phyloP scores from a whole-genome alignment of 2,797 vertebrate genomes.

The Notolabrus celidotus region DNA sequence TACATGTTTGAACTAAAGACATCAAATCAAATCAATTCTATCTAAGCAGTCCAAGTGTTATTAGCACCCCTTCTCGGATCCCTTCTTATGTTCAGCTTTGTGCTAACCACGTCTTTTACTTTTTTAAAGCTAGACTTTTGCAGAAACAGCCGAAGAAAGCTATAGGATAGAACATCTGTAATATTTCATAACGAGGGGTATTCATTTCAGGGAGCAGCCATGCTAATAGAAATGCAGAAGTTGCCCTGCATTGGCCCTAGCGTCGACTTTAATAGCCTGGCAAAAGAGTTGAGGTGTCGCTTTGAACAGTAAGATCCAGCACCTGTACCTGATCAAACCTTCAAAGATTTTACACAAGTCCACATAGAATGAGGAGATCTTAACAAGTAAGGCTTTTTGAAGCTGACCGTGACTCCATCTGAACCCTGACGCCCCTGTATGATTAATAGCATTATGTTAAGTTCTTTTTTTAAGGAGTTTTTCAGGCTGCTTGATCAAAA shows the following conservation, averaged over 20 bases:
- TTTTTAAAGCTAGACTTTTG: conserved; percentile 70
- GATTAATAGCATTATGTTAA: conserved; percentile 81
- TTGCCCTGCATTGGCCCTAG: conserved; percentile 65
- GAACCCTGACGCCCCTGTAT: conserved; percentile 78
- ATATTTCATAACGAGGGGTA: conserved; percentile 83
- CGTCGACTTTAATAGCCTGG: conserved; percentile 77
- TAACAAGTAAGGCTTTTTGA: conserved; percentile 85
- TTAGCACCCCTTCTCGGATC: conserved; percentile 24
- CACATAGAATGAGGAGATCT: conserved; percentile 76
- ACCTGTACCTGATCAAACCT: conserved; percentile 86
- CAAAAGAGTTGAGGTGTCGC: conserved; percentile 77
- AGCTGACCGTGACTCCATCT: conserved; percentile 79
- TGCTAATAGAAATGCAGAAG: conserved; percentile 80
- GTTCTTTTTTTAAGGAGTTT: conserved; percentile 62
- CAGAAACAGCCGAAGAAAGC: conserved; percentile 57
- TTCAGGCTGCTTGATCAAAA: conserved; percentile 84
- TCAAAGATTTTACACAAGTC: conserved; percentile 81
- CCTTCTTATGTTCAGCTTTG: conserved; percentile 15
- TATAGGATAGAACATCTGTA: conserved; percentile 75
- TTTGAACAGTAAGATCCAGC: conserved; percentile 78
- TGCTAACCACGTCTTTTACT: conserved; percentile 54
- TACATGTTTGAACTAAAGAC: too few species aligned
- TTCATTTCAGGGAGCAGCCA: conserved; percentile 61
- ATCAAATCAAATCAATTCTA: too few species aligned
- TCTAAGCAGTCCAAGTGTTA: conserved; percentile 46